Conservation (phyloP, 1,140 invertebrate genomes). For the Bactericera cockerelli region DNA sequence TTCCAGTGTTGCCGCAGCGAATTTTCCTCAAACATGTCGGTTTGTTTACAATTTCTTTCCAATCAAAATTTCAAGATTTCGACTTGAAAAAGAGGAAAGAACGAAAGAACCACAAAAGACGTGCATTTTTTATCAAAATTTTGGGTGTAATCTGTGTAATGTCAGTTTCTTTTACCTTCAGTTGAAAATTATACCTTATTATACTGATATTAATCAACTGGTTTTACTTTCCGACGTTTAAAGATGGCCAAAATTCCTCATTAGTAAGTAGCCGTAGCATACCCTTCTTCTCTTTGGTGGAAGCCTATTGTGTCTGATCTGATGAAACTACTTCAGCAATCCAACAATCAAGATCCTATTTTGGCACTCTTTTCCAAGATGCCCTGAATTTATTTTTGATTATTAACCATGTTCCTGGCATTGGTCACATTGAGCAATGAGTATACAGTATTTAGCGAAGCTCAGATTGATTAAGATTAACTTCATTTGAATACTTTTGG, state of each 20-base stretch:
- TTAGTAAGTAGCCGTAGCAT: neutral
- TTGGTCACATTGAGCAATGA: neutral
- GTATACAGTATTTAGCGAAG: too few relatives aligned
- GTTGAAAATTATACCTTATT: neutral
- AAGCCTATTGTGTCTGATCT: neutral
- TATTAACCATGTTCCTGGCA: neutral
- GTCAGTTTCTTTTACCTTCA: neutral
- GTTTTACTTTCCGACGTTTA: neutral
- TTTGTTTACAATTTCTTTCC: neutral
- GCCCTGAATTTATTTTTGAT: neutral
- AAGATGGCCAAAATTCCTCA: conserved; percentile 3
- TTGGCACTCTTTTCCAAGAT: neutral
- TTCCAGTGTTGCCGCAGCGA: neutral
- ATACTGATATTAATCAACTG: neutral
- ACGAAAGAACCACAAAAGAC: neutral
- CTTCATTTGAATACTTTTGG: too few relatives aligned
- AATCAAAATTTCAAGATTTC: neutral
- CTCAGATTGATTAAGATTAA: too few relatives aligned
- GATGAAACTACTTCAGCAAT: neutral
- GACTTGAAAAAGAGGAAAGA: neutral
- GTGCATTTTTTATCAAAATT: conserved; percentile 1
- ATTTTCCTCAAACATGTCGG: neutral
- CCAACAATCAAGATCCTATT: neutral
- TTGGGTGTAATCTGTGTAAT: neutral
- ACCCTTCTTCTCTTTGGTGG: neutral